Evolutionary conservation across 2,113 vertebrate genomes (phyloP), one percentile per base, ranked within the genome.

Genomic region (Lucifuga dentata): DNA sequence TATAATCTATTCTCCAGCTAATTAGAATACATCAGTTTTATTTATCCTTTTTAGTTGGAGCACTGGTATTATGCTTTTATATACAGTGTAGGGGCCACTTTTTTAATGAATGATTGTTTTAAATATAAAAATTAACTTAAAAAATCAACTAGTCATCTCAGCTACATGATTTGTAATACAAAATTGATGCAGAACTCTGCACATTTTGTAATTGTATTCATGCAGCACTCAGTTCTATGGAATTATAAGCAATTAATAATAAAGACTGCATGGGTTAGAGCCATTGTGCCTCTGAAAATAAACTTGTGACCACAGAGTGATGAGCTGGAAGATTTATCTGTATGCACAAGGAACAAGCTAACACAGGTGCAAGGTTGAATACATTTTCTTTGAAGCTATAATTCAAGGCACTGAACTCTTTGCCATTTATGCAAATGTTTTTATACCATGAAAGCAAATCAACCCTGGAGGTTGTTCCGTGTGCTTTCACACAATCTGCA

Each of bases 351-450:
- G 69, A 77, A 11, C 15, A 21, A 33, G 3, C 39, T 35, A 23
- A 55, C 46, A 17, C 17, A 33, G 20, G 11, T 41, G 55, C 26
- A 50, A 21, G 23, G 29, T 11, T 67, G 21, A 45, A 23, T n/a
- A 29, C 23, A 39, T 64, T 64, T 51, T 29, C 57, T 80, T 81
- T 81, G 49, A 81, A 64, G 66, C 50, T n/a, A n/a, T 62, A 39
- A 69, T 64, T 44, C 17, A 65, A 29, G 65, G 17, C 24, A 73
- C 43, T 73, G 41, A 73, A 78, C 70, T 63, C 62, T 50, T 73
- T 76, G 36, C 60, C 26, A 41, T 55, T 50, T 48, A 87, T 84
- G 73, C 65, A 75, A 83, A 85, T 80, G 36, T 65, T 68, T 21
- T 65, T 16, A 49, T 41, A 49, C 76, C 64, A 86, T 76, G 67